Base-by-base conservation (phyloP, 2,888 invertebrate species). In the Leptarthrus brevirostris region DNA sequence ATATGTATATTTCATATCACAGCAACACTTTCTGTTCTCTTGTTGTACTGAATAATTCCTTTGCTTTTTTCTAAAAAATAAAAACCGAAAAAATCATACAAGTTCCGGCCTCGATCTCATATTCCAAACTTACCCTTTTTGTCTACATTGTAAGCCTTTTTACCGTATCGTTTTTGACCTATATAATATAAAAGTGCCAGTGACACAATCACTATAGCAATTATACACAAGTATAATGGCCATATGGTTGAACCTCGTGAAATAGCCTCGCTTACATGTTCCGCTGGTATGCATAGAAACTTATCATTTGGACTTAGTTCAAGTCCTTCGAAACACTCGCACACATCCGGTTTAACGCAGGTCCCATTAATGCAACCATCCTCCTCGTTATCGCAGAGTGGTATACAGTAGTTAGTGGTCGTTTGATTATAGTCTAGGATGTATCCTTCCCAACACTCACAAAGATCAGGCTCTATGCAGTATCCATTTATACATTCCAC, bases 401-500 rank as follows among this genome's bases (percentile, higher is more conserved):
- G 72, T 20, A 49, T 22, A 8, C 72, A 72, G 2, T 49, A 34
- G 12, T 69, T 49, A 8, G 22, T 20, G 16, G 24, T 69, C 52
- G 69, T 20, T 44, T 58, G 49, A n/a, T 61, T 74, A 54, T 20
- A 40, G 30, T 47, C 71, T 72, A 75, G 20, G 44, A 73, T 22
- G 26, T 75, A 72, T 10, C 72, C 72, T 14, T 72, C 72, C 18
- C 10, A 81, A 75, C 82, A 79, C 10, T 61, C 53, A 56, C 79
- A 79, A 2, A 72, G 24, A 71, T 78, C 71, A 18, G 77, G 77
- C 10, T 56, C 76, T 6, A 74, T 72, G 76, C 86, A 86, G 10
- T 79, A 79, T 0, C 85, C 86, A 76, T 86, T 86, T 2, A 82
- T 4, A 66, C 82, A 82, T 3, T 89, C 88, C 10, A 88, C 86